Percentiles rank a stretch among this genome's conserved stretches.
Evolutionary conservation across 2,888 invertebrate species (phyloP).

Genomic region (Seira musarum): DNA sequence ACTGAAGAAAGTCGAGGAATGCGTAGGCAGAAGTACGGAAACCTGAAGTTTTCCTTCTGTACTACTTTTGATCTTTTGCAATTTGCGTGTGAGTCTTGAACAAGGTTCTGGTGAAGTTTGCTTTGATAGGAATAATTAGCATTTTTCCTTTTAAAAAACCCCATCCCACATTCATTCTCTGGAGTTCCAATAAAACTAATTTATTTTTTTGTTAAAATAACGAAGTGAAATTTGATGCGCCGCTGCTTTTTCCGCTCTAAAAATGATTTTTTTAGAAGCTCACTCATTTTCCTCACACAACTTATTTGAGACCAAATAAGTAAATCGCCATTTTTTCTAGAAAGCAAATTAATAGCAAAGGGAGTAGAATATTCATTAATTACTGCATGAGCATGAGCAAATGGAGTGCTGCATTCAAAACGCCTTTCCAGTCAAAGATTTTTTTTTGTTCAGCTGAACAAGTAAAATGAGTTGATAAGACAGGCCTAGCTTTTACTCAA

Average conservation of each 20-base stretch:
- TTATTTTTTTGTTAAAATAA: constrained; percentile 10
- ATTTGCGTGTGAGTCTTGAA: no score
- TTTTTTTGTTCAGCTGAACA: no score
- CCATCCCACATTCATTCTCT: background rate
- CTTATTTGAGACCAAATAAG: no score
- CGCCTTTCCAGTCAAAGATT: background rate
- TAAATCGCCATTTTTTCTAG: background rate
- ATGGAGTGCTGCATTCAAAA: background rate
- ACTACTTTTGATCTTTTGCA: constrained; percentile 18
- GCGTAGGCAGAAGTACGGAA: background rate
- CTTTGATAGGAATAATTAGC: constrained; percentile 39
- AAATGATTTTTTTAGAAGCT: background rate
- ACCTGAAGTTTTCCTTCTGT: background rate
- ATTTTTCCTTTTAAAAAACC: constrained; percentile 8
- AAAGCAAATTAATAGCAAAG: background rate
- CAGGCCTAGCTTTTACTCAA: background rate
- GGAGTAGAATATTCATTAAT: background rate
- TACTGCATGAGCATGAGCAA: background rate
- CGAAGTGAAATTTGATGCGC: constrained; percentile 32
- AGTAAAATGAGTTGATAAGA: background rate
- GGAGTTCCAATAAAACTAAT: background rate
- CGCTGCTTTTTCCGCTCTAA: constrained; percentile 25
- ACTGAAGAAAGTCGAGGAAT: background rate
- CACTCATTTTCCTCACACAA: no score
- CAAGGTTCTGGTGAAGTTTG: no score